These are phyloP conservation scores for Buphagus erythrorhynchus DNA, from an alignment of 2,797 vertebrate species.

Conservation along the genomic window DNA sequence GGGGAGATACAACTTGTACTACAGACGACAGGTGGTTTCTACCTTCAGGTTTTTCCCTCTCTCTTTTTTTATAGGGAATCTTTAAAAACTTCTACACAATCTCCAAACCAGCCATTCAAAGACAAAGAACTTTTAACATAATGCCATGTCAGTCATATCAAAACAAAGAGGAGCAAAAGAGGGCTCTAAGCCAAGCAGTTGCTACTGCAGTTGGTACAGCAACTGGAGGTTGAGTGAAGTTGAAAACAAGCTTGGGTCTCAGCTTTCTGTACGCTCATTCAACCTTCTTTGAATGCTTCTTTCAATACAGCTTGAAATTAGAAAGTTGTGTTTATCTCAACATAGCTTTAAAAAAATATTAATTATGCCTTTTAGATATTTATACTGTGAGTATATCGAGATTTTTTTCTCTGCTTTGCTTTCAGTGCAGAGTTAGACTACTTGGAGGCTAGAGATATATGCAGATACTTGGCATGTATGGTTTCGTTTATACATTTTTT, in stretches of 20 bases:
- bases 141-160: slow-evolving; percentile 4
- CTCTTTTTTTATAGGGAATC: background rate
- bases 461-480: background rate
- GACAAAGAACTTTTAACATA: slow-evolving; percentile 11
- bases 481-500: background rate
- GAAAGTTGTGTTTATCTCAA: background rate
- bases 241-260: background rate
- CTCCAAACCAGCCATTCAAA: background rate
- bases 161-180: slow-evolving; percentile 24
- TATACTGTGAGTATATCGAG: background rate
- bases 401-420: background rate
- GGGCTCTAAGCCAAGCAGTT: slow-evolving; percentile 55
- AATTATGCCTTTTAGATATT: background rate
- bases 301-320: background rate
- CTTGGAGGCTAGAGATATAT: background rate
- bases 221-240: slow-evolving; percentile 38
- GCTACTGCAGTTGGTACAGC: slow-evolving; percentile 68
- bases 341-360: background rate
- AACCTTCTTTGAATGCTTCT: background rate
- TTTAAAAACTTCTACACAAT: background rate
- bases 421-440: background rate
- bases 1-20: background rate
- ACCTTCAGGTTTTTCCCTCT: background rate
- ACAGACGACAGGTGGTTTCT: background rate
- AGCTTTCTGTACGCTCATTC: background rate